phyloP scores from a whole-genome alignment of 2,797 vertebrate species.

The Rhinella marina region DNA sequence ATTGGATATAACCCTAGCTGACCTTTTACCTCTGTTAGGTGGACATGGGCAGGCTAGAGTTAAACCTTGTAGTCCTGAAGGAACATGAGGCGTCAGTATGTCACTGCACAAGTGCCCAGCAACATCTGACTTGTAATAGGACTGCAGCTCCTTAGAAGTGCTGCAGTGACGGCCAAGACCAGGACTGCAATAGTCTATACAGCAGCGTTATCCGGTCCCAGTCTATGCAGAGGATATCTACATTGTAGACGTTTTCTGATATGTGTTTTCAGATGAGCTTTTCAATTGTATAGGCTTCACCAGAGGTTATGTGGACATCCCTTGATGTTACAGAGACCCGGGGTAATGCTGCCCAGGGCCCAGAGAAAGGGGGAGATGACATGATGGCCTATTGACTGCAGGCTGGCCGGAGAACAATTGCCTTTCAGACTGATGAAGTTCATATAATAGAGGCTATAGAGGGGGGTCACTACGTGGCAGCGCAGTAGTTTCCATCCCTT shows the following conservation, averaged over 20 bases:
- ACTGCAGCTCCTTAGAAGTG: conserved; percentile 47
- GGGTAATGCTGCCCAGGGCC: conserved; percentile 4
- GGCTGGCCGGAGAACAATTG: conserved; percentile 10
- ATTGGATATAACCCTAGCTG: not conserved
- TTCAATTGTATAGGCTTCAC: not conserved
- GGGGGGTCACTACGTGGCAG: not conserved
- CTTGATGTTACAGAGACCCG: not conserved
- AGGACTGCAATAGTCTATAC: conserved; percentile 24
- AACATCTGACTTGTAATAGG: conserved; percentile 13
- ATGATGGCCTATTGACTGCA: not conserved
- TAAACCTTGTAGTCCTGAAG: not conserved
- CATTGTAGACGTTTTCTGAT: not conserved
- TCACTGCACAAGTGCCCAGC: not conserved
- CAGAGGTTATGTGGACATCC: not conserved
- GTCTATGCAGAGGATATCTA: conserved; percentile 5
- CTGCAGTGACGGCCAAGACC: conserved; percentile 53
- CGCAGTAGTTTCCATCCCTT: not conserved
- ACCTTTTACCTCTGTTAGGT: not conserved
- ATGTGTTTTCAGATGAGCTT: not conserved
- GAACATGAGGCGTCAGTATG: not conserved
- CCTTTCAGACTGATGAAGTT: not conserved
- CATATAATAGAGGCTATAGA: not conserved
- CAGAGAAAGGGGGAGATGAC: not conserved
- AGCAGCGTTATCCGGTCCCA: not conserved
- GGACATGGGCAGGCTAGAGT: not conserved